A percentile compares a stretch with the other conserved stretches of the same genome.
Conservation (phyloP, 2,888 invertebrate genomes). For the Folsomia candida region DNA sequence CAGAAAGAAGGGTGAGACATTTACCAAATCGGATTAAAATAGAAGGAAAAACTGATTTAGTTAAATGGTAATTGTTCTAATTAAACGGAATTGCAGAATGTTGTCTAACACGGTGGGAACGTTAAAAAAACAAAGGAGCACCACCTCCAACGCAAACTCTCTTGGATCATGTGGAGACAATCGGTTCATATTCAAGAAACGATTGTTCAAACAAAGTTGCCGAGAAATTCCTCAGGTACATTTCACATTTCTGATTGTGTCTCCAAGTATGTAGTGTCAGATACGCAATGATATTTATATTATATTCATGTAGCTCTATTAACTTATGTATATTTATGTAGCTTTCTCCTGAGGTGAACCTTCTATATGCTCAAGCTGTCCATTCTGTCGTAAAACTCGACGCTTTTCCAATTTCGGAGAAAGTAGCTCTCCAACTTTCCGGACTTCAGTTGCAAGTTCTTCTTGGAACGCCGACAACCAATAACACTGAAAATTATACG, state of each 20-base stretch:
- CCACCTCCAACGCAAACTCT: background rate
- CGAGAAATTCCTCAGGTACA: constrained; percentile 90
- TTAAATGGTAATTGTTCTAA: too few relatives aligned
- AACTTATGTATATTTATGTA: too few relatives aligned
- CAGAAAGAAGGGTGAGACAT: constrained; percentile 78
- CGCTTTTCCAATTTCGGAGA: constrained; percentile 91
- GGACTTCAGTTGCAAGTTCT: constrained; percentile 92
- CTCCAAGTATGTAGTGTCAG: too few relatives aligned
- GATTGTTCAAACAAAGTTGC: constrained; percentile 76
- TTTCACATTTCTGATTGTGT: too few relatives aligned
- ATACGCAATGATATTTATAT: too few relatives aligned
- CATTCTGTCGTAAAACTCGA: constrained; percentile 94
- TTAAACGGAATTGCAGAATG: too few relatives aligned
- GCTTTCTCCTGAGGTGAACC: constrained; percentile 89
- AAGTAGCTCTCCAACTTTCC: constrained; percentile 88
- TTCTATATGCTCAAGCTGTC: constrained; percentile 91
- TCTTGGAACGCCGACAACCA: constrained; percentile 71
- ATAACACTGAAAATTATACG: constrained; percentile 77
- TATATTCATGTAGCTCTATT: too few relatives aligned
- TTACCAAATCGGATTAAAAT: background rate
- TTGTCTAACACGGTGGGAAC: background rate
- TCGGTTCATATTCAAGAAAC: constrained; percentile 85
- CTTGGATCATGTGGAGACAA: constrained; percentile 73
- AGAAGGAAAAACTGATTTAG: too few relatives aligned
- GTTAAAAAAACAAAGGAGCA: background rate